Evolutionary conservation across 1,140 invertebrate genomes (phyloP), one percentile per base, ranked within the genome.

Genomic region (Temnothorax longispinosus): DNA sequence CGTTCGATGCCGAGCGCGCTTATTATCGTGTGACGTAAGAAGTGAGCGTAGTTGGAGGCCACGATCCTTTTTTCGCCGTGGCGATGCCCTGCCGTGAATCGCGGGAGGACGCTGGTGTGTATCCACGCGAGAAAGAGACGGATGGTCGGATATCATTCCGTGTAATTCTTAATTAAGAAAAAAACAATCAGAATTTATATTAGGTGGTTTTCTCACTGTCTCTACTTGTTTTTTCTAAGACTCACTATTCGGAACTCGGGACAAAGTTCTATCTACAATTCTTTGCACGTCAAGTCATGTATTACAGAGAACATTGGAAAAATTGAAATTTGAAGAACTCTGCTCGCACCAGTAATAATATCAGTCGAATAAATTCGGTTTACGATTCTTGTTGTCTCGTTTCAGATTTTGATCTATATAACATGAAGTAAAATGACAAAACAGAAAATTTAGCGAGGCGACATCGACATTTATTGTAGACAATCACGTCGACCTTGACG

Each of bases 1-100:
- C 18, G 35, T 69, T 32, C 47, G 85, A 88, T 72, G 87, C 52
- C 52, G 54, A 71, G 77, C 62, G 54, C 71, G 85, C 69, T 86
- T 85, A 85, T 76, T 87, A 71, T 86, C 58, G 86, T 62, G 87
- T 74, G 69, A 67, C 56, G 60, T 91, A 91, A 91, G 87, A 91
- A 89, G 89, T 91, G 81, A 84, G 81, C 27, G 81, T 76, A 60
- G 69, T 84, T 76, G 69, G 81, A 85, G 76, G 60, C 82, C 81
- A 60, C 81, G 27, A 84, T 72, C 41, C 71, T 84, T 76, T 84
- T 84, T 84, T 75, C 54, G 52, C 41, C 54, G 69, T 21, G 38
- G 80, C 69, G 56, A 76, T 84, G 71, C 81, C 71, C 71, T 35
- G 13, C 41, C 69, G 52, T 71, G 64, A 81, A 71, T 52, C n/a